A percentile compares a stretch with the other conserved stretches of the same genome.
These are phyloP conservation scores for Eupeodes corollae DNA, from an alignment of 1,140 invertebrate genomes.

Conservation along the genomic window DNA sequence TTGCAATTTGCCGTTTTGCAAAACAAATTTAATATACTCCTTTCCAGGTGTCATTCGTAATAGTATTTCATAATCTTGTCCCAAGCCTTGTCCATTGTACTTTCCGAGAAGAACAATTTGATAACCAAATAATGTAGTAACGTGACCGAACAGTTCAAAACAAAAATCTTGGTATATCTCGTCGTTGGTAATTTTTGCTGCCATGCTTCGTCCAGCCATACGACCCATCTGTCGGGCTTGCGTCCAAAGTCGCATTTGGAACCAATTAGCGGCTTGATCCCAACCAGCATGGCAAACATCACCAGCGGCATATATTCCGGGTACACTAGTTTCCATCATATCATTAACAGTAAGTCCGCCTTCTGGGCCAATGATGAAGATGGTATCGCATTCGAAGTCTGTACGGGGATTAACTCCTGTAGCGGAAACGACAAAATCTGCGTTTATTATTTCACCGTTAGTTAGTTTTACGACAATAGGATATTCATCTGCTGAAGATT, in stretches of 20 bases:
- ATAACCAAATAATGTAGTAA: constrained; percentile 89
- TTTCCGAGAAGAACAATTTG: constrained; percentile 89
- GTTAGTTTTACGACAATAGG: constrained; percentile 61
- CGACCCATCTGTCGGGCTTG: constrained; percentile 95
- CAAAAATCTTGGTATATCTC: constrained; percentile 77
- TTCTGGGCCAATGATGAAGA: constrained; percentile 53
- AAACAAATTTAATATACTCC: constrained; percentile 87
- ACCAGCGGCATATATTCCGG: constrained; percentile 84
- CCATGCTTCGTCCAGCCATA: constrained; percentile 88
- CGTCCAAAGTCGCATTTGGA: constrained; percentile 95
- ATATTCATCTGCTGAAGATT: constrained; percentile 29
- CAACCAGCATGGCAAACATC: constrained; percentile 80
- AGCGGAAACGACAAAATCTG: constrained; percentile 91
- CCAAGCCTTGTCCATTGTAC: constrained; percentile 86
- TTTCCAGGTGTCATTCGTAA: constrained; percentile 68
- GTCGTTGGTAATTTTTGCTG: constrained; percentile 48
- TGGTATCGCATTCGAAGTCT: constrained; percentile 43
- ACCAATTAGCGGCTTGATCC: constrained; percentile 74
- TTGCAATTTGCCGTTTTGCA: constrained; percentile 74
- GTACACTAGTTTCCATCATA: constrained; percentile 68
- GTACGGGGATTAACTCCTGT: constrained; percentile 78
- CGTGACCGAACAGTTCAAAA: constrained; percentile 95
- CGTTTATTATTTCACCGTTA: constrained; percentile 63
- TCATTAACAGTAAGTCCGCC: constrained; percentile 73
- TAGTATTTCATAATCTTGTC: constrained; percentile 74